These are phyloP conservation scores for Amphibalanus amphitrite DNA, from an alignment of 1,140 invertebrate genomes.

Conservation along the genomic window DNA sequence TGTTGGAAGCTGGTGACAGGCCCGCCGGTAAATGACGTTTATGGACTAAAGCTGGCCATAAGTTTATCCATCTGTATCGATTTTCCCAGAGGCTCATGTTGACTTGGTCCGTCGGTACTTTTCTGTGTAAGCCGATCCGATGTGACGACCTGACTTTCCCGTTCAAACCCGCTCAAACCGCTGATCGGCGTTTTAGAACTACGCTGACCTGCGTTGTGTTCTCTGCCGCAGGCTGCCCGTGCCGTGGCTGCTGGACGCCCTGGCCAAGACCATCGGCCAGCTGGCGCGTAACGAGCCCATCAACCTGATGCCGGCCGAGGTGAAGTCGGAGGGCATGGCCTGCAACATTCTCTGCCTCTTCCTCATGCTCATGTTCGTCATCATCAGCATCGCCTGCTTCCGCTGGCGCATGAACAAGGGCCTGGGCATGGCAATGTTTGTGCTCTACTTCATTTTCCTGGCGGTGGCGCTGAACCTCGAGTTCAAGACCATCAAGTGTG, in stretches of 20 bases:
- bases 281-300: constrained; percentile 11
- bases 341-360: constrained; percentile 94
- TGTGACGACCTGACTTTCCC: too few relatives aligned
- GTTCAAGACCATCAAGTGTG: constrained; percentile 64
- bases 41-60: too few relatives aligned
- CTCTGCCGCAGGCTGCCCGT: constrained; percentile 63
- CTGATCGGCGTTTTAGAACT: too few relatives aligned
- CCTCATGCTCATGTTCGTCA: constrained; percentile 85
- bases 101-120: too few relatives aligned
- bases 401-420: constrained; percentile 93
- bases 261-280: constrained; percentile 15
- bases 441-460: constrained; percentile 90
- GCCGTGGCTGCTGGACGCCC: constrained; percentile 54
- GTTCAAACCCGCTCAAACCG: too few relatives aligned
- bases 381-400: constrained; percentile 83
- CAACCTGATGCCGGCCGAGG: constrained; percentile 13
- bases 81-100: too few relatives aligned
- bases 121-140: too few relatives aligned
- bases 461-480: constrained; percentile 82
- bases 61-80: too few relatives aligned
- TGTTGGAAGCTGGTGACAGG: too few relatives aligned
- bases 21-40: too few relatives aligned
- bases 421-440: constrained; percentile 88
- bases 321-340: constrained; percentile 56
- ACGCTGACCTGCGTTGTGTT: background rate